Percentiles rank a stretch among this genome's conserved stretches.
Conservation (phyloP, 2,888 invertebrate species). For the Cheiracanthium punctorium region DNA sequence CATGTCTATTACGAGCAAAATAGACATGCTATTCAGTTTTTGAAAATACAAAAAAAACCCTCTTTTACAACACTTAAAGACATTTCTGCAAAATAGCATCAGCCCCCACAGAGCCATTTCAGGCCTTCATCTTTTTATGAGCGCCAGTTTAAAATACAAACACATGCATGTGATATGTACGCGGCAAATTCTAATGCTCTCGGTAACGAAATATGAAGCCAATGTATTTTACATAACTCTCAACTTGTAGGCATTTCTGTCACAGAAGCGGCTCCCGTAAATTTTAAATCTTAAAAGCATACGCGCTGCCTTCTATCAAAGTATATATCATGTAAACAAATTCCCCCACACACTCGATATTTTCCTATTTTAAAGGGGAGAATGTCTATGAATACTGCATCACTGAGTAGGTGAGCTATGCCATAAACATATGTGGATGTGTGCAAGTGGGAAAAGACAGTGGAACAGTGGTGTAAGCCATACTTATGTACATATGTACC, state of each 20-base stretch:
- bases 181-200: conserved; percentile 22
- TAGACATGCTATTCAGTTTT: not conserved
- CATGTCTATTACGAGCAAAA: not conserved
- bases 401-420: conserved; percentile 16
- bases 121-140: conserved; percentile 4
- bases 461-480: conserved; percentile 33
- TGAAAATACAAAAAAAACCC: not conserved
- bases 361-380: conserved; percentile 5
- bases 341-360: not conserved
- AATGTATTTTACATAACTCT: conserved; percentile 58
- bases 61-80: not conserved
- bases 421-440: conserved; percentile 43
- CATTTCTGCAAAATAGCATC: not conserved
- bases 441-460: not conserved
- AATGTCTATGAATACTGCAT: conserved; percentile 60
- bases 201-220: not conserved
- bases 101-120: not conserved
- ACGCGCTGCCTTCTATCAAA: conserved; percentile 22
- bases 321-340: conserved; percentile 42
- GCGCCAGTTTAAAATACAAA: not conserved
- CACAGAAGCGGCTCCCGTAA: conserved; percentile 43
- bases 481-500: too few species aligned
- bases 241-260: conserved; percentile 34
- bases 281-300: conserved; percentile 68
- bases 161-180: not conserved